Percentiles rank a stretch among this genome's conserved stretches.
These are phyloP conservation scores for Lordiphosa clarofinis DNA, from an alignment of 1,140 invertebrate genomes.

Conservation along the genomic window DNA sequence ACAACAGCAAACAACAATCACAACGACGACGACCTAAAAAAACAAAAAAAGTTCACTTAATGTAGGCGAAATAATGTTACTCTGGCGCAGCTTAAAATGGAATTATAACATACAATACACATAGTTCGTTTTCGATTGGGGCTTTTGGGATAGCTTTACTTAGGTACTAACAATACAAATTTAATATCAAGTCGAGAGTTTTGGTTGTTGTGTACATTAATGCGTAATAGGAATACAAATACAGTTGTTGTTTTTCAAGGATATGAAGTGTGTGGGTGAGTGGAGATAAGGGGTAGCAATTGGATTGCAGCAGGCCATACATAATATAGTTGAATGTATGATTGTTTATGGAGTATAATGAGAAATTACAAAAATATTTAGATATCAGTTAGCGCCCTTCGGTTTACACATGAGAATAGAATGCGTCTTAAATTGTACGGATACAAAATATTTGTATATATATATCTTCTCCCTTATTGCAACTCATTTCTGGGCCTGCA, in stretches of 20 bases:
- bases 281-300: slow-evolving; percentile 29
- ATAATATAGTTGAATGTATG: slow-evolving; percentile 21
- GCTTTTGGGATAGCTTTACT: too few species aligned
- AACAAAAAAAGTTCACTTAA: slow-evolving; percentile 3
- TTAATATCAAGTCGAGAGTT: slow-evolving; percentile 7
- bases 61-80: too few species aligned
- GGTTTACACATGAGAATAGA: slow-evolving; percentile 44
- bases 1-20: not conserved
- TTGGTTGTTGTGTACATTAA: slow-evolving; percentile 16
- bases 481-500: slow-evolving; percentile 84
- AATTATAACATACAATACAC: too few species aligned
- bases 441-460: slow-evolving; percentile 60
- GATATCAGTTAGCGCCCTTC: slow-evolving; percentile 50
- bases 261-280: slow-evolving; percentile 49
- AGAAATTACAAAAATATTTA: slow-evolving; percentile 21
- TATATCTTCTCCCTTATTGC: slow-evolving; percentile 48
- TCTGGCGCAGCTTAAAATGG: too few species aligned
- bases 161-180: slow-evolving; percentile 27
- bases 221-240: slow-evolving; percentile 69
- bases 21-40: slow-evolving; percentile 15
- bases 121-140: too few species aligned
- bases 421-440: slow-evolving; percentile 49
- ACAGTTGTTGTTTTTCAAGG: slow-evolving; percentile 33
- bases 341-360: slow-evolving; percentile 25
- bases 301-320: slow-evolving; percentile 34